These are phyloP conservation scores for Prionchulus punctatus DNA, from an alignment of 2,888 invertebrate genomes.

Conservation along the genomic window DNA sequence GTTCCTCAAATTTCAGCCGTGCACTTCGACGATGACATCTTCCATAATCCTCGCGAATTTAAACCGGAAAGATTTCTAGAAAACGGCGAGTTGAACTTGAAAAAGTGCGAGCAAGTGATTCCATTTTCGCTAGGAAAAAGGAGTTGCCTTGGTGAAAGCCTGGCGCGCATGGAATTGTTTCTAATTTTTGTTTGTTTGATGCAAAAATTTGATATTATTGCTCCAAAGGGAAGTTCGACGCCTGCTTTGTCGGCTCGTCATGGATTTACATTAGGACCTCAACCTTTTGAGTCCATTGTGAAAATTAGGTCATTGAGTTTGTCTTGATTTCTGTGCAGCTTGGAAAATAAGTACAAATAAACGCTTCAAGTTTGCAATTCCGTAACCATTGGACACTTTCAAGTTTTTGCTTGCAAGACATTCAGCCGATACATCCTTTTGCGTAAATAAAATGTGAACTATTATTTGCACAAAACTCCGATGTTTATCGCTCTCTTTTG, in stretches of 20 bases:
- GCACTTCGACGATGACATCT: constrained; percentile 14
- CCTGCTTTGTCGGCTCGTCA: neutral
- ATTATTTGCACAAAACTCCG: no score
- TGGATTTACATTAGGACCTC: neutral
- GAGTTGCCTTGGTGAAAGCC: constrained; percentile 26
- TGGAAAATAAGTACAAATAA: no score
- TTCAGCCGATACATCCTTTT: no score
- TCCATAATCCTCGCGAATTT: constrained; percentile 24
- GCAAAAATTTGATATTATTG: constrained; percentile 18
- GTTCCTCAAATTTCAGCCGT: neutral
- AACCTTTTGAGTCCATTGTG: neutral
- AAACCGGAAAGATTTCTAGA: constrained; percentile 29
- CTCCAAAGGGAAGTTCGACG: neutral
- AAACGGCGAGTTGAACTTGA: constrained; percentile 14
- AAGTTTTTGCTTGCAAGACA: no score
- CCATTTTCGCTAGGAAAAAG: constrained; percentile 18
- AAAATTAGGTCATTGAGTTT: no score
- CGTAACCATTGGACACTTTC: no score
- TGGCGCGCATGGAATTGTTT: constrained; percentile 26
- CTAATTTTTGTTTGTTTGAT: constrained; percentile 25
- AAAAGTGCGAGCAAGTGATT: constrained; percentile 12
- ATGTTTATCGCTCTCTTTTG: no score
- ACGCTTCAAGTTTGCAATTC: no score
- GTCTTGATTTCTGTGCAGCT: no score
- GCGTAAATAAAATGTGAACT: no score